These are phyloP conservation scores for Calcarius lapponicus DNA, from an alignment of 2,797 vertebrate genomes.

Conservation along the genomic window DNA sequence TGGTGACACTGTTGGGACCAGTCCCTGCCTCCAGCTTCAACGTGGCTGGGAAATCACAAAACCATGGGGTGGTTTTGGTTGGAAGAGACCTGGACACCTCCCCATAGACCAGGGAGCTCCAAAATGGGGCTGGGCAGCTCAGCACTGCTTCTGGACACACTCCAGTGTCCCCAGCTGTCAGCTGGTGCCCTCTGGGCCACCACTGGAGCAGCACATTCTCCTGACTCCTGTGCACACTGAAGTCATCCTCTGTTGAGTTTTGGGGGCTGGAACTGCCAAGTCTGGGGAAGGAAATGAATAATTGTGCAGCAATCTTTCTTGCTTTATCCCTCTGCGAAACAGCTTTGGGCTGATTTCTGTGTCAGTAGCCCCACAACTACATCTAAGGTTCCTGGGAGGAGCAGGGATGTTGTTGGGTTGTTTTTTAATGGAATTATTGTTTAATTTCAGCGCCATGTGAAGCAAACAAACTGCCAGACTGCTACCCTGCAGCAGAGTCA, in stretches of 20 bases:
- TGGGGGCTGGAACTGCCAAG: not conserved
- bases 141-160: not conserved
- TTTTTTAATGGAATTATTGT: not conserved
- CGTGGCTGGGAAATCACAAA: not conserved
- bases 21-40: not conserved
- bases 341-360: not conserved
- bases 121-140: not conserved
- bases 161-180: not conserved
- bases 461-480: not conserved
- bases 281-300: not conserved
- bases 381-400: not conserved
- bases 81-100: not conserved
- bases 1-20: not conserved
- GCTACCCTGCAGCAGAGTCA: not conserved
- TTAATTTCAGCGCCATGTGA: not conserved
- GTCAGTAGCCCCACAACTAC: not conserved
- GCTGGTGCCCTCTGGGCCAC: not conserved
- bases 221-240: not conserved
- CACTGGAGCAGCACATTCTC: not conserved
- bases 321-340: not conserved
- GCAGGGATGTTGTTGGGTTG: too few relatives aligned
- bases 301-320: not conserved
- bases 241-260: not conserved
- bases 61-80: not conserved
- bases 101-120: fast-evolving